Base-by-base conservation (phyloP, 2,113 vertebrate genomes). In the Morone chrysops region DNA sequence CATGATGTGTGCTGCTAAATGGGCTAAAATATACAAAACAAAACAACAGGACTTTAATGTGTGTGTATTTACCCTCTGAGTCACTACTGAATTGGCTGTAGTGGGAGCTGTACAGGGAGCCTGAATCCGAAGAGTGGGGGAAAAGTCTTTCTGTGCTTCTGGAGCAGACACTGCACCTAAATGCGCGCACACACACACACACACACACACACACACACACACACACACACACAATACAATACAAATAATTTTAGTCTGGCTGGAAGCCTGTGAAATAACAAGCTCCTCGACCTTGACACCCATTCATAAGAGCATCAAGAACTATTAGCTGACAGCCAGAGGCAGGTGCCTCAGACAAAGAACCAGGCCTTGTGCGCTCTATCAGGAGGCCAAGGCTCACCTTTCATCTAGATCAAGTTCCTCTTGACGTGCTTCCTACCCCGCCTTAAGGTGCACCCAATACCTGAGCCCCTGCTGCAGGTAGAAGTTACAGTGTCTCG, bases 91-190 rank as follows among this genome's bases (percentile, higher is more conserved):
- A 81, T 25, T 92, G 91, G 70, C 90, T 93, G 68, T 86, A 84
- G 78, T 93, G 81, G 75, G 91, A 84, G 78, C 93, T 95, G 93
- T 91, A 91, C 53, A 93, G 47, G 8, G 93, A 95, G 56, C 85
- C 88, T 25, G 86, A 86, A 20, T 94, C 93, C 12, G 93, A 80
- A 6, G 85, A 88, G 47, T 78, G 89, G 8, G 89, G 65, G 57
- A 95, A 94, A 57, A 95, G 92, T 75, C 92, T 91, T 75, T 95
- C 94, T 73, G 93, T 95, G 80, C 95, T 96, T 77, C 92, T 94
- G 40, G 96, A 96, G 75, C 96, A 97, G 70, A 97, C 94, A 25
- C 87, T 82, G 83, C 96, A 96, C 77, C 96, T 96, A 54, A 75
- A 82, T 31, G 31, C 31, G 31, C 31, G 3, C 31, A 31, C 31